Evolutionary conservation across 2,797 vertebrate genomes (phyloP), one percentile per base, ranked within the genome.

Genomic region (Cirrhinus mrigala): DNA sequence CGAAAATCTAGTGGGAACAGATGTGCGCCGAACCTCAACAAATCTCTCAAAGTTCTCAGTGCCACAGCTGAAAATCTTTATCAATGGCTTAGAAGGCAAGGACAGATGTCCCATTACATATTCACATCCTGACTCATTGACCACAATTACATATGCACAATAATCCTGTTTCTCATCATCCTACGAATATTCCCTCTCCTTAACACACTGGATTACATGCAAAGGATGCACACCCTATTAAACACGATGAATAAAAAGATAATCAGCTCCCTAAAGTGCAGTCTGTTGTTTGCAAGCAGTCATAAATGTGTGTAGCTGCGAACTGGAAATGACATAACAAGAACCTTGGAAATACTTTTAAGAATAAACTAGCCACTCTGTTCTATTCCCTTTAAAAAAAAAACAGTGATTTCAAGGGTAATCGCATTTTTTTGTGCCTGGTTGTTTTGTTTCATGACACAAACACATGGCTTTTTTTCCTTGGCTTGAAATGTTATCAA

Each of bases 121-220:
- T 83, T 83, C 71, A 76, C 22, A 0, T 66, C 46, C 46, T 66
- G 71, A 66, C 58, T 76, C 29, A 76, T 76, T 76, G 82, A 76
- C 44, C 46, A 54, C 15, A 50, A 83, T 76, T 66, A 52, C 81
- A 66, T 24, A 76, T 83, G 82, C 60, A 83, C 82, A 83, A 75
- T 76, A 83, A 83, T 83, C 58, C 15, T 64, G 70, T 66, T 83
- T 83, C 58, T 62, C 71, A 75, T 74, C 69, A 74, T 50, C 40
- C 69, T 33, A 11, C 64, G 6, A 83, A 37, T 54, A 54, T 54
- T 83, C 10, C 5, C 62, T 64, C 6, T 69, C 29, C 29, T 58
- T 82, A 74, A 82, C n/a, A n/a, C 54, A 64, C 40, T 56, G 22
- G 48, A 66, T 81, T 81, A 54, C 44, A 83, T 76, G 71, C 58